Base-by-base conservation (phyloP, 2,113 vertebrate genomes). In the Macheiramphus alcinus region DNA sequence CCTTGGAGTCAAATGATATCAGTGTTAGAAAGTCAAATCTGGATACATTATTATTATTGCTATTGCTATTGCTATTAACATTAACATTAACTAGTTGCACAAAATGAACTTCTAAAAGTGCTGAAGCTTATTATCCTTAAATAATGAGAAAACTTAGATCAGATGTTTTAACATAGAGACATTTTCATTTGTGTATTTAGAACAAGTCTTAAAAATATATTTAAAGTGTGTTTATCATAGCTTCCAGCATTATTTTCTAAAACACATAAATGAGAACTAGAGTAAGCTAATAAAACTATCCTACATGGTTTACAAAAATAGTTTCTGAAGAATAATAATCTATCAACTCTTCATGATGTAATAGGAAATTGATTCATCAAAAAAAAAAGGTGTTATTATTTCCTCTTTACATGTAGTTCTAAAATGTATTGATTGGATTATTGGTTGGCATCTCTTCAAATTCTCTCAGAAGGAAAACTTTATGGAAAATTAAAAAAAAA, bases 271-370 rank as follows among this genome's bases (percentile, higher is more conserved):
- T 47, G 1, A 62, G 16, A 85, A 56, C 12, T 48, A 40, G 11
- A 11, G 2, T 38, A 80, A 13, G 4, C 11, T n/a, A 45, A 72
- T 29, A 67, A 48, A 84, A 72, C 6, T 76, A 43, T 11, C 3
- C 3, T 59, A 11, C 0, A 0, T 32, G 27, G 2, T 53, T 73
- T 79, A 59, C 3, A 55, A 85, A 91, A 59, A 7, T 10, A 50
- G 8, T 55, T 91, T 91, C 25, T 66, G 36, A 88, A 50, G 16
- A 73, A 55, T 22, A 73, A 48, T 43, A 52, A 56, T 62, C 3
- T 36, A 21, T 34, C 16, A 73, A 2, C 8, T 75, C 9, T 27
- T 66, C 47, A 38, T 71, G 3, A 27, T 38, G 16, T 13, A 70
- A 47, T 86, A 36, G 40, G 36, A 68, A 88, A 74, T 43, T 14